phyloP scores from a whole-genome alignment of 1,140 invertebrate genomes.

The Drosophila dunni region DNA sequence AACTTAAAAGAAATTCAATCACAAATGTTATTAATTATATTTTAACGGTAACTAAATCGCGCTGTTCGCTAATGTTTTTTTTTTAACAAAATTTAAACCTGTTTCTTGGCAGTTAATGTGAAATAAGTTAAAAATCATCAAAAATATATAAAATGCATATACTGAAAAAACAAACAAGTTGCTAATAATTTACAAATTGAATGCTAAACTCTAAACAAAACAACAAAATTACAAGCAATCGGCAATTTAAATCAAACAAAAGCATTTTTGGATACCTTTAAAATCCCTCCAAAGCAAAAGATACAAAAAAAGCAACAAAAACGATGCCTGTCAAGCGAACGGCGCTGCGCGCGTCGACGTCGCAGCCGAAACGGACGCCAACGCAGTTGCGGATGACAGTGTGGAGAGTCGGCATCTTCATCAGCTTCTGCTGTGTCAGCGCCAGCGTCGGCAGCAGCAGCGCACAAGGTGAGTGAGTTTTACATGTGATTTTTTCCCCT shows the following conservation, averaged over 20 bases:
- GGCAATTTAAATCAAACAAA: conserved; percentile 49
- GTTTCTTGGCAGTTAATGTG: conserved; percentile 34
- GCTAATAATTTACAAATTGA: conserved; percentile 74
- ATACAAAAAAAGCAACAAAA: too few relatives aligned
- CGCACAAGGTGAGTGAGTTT: conserved; percentile 81
- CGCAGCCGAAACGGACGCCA: conserved; percentile 11
- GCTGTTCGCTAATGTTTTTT: conserved; percentile 40
- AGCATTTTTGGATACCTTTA: conserved; percentile 42
- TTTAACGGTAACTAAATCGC: conserved; percentile 67
- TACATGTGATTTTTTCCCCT: conserved; percentile 57
- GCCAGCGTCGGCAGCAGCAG: conserved; percentile 64
- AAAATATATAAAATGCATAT: conserved; percentile 68
- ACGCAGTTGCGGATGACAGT: conserved; percentile 18
- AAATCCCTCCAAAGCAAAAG: conserved; percentile 8
- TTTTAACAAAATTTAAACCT: conserved; percentile 22
- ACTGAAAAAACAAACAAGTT: conserved; percentile 71
- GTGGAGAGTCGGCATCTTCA: conserved; percentile 50
- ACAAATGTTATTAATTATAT: conserved; percentile 72
- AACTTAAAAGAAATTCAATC: conserved; percentile 45
- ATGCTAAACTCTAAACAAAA: conserved; percentile 34
- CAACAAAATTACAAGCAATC: conserved; percentile 50
- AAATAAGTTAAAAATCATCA: conserved; percentile 39
- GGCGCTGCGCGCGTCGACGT: conserved; percentile 25
- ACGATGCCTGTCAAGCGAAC: conserved; percentile 57
- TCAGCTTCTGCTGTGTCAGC: conserved; percentile 59